Conservation (phyloP, 2,113 vertebrate species). For the Microtus pennsylvanicus region DNA sequence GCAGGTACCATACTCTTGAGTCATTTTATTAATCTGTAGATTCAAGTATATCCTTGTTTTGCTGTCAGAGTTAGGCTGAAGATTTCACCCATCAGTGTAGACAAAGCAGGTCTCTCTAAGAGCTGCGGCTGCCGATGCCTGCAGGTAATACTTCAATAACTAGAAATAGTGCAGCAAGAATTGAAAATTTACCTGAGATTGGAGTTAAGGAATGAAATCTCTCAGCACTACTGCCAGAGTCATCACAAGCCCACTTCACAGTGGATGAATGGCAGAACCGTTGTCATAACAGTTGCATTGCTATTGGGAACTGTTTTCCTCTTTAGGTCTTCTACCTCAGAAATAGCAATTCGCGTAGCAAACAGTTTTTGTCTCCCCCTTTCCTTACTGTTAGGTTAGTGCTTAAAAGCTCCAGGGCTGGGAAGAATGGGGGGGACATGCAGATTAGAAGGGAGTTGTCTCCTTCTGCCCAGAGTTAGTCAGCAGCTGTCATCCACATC, state of each 20-base stretch:
- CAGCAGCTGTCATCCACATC: neutral
- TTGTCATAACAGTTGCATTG: neutral
- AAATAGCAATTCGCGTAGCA: slow-evolving; percentile 24
- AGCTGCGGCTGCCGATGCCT: neutral
- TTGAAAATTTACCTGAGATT: neutral
- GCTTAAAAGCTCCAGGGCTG: neutral
- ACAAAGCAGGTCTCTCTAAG: neutral
- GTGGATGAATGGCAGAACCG: neutral
- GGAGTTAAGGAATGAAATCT: neutral
- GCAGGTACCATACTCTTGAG: neutral
- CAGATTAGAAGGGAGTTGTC: slow-evolving; percentile 30
- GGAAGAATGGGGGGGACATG: neutral
- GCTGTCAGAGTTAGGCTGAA: slow-evolving; percentile 5
- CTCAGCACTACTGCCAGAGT: slow-evolving; percentile 25
- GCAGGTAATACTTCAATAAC: neutral
- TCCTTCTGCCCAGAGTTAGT: neutral
- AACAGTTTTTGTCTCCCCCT: neutral
- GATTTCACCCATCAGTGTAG: neutral
- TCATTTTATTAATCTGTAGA: slow-evolving; percentile 32
- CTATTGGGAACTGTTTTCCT: neutral
- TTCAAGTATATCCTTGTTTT: slow-evolving; percentile 29
- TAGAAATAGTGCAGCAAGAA: slow-evolving; percentile 20
- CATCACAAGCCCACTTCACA: neutral
- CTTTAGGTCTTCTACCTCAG: slow-evolving; percentile 12
- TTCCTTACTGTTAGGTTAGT: neutral